phyloP scores from a whole-genome alignment of 1,140 invertebrate genomes.

The Dufourea novaeangliae region DNA sequence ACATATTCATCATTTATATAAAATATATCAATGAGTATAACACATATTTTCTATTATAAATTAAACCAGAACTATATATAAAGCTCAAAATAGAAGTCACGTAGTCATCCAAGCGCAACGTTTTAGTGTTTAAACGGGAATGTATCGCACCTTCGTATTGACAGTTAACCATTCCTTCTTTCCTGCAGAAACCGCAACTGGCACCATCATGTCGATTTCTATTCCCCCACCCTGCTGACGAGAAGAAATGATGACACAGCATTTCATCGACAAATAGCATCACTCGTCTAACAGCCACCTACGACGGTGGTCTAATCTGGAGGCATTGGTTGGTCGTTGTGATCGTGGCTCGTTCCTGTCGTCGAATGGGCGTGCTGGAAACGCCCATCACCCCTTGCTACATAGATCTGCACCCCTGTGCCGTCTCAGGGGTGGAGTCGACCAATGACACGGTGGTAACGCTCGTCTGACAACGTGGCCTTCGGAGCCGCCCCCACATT shows the following conservation, averaged over 20 bases:
- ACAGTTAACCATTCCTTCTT: constrained; percentile 48
- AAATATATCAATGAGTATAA: too few relatives aligned
- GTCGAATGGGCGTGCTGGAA: constrained; percentile 55
- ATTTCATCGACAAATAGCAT: constrained; percentile 34
- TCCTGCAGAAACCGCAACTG: constrained; percentile 12
- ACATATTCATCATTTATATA: too few relatives aligned
- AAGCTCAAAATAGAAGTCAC: neutral
- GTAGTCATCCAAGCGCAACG: constrained; percentile 6
- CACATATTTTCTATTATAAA: neutral
- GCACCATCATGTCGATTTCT: constrained; percentile 21
- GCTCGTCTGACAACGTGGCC: constrained; percentile 76
- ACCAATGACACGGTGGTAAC: constrained; percentile 77
- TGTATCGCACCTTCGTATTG: constrained; percentile 17
- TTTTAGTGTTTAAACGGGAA: neutral
- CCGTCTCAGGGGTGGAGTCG: constrained; percentile 71
- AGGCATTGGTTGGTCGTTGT: constrained; percentile 51
- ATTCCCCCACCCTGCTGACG: neutral
- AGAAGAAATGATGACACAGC: constrained; percentile 19
- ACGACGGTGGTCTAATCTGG: constrained; percentile 48
- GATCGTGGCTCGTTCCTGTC: constrained; percentile 14
- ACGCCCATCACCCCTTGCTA: constrained; percentile 62
- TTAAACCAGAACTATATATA: neutral
- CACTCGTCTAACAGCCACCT: constrained; percentile 18
- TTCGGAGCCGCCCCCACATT: constrained; percentile 72
- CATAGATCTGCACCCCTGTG: constrained; percentile 44